A percentile compares a stretch with the other conserved stretches of the same genome.
These are phyloP conservation scores for Odontothrips loti DNA, from an alignment of 2,888 invertebrate species.

Conservation along the genomic window DNA sequence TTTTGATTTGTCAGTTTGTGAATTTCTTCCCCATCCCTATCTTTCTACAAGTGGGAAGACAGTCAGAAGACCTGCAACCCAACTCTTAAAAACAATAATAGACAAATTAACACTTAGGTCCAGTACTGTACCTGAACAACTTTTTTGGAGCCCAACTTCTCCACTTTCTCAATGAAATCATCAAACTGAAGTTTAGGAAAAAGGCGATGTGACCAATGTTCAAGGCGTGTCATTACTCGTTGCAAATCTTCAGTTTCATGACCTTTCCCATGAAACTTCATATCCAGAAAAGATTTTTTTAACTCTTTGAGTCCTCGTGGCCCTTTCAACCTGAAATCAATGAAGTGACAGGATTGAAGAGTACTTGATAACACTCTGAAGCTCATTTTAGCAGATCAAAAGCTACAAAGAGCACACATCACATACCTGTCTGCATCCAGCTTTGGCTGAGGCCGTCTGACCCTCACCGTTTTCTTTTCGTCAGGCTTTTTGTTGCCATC, in stretches of 20 bases:
- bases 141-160: slow-evolving; percentile 77
- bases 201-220: slow-evolving; percentile 91
- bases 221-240: slow-evolving; percentile 70
- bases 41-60: background rate
- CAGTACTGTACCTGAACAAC: slow-evolving; percentile 60
- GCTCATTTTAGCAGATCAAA: no score
- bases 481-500: slow-evolving; percentile 36
- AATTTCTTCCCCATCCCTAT: background rate
- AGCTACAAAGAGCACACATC: slow-evolving; percentile 31
- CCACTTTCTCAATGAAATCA: slow-evolving; percentile 73
- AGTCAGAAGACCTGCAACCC: background rate
- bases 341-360: background rate
- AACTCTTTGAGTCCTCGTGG: slow-evolving; percentile 76
- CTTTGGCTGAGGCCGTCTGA: slow-evolving; percentile 56
- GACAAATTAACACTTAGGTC: slow-evolving; percentile 28
- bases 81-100: slow-evolving; percentile 29
- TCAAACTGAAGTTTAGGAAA: slow-evolving; percentile 87
- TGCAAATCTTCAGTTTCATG: slow-evolving; percentile 79
- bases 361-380: no score
- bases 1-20: background rate
- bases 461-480: slow-evolving; percentile 55
- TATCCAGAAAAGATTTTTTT: slow-evolving; percentile 71
- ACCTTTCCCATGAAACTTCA: slow-evolving; percentile 77
- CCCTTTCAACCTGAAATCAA: slow-evolving; percentile 58
- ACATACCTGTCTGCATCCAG: slow-evolving; percentile 59